Evolutionary conservation across 2,113 vertebrate species (phyloP).

Genomic region (Saimiri boliviensis): DNA sequence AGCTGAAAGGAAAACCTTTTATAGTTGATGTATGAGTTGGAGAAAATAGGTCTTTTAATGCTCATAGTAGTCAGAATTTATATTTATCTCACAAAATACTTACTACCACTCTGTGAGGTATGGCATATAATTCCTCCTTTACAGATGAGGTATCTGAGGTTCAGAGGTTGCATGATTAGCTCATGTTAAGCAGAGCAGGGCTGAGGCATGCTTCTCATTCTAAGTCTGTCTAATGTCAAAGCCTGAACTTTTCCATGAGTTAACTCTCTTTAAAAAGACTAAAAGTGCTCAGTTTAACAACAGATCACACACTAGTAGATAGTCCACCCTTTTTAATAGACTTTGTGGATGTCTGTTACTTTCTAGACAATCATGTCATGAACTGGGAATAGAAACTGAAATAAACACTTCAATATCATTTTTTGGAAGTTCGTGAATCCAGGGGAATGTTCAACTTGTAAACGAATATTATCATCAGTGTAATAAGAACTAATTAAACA

Average conservation of each 20-base stretch:
- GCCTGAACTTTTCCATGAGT: background rate
- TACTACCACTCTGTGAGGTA: background rate
- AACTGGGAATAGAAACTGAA: background rate
- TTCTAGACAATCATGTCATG: background rate
- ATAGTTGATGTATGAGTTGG: too few relatives aligned
- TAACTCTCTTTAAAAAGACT: background rate
- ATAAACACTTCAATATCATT: background rate
- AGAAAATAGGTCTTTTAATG: too few relatives aligned
- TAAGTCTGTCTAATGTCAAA: background rate
- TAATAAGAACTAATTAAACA: background rate
- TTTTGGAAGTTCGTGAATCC: background rate
- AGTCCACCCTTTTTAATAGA: background rate
- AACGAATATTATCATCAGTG: background rate
- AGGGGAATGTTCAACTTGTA: background rate
- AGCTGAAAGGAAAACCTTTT: too few relatives aligned
- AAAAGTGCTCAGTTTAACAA: background rate
- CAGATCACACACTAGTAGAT: background rate
- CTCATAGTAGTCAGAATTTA: too few relatives aligned
- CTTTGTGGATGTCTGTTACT: background rate
- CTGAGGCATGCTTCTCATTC: background rate
- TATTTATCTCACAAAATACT: background rate
- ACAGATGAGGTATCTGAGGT: background rate
- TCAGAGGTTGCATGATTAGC: background rate
- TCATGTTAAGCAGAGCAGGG: background rate
- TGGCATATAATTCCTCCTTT: background rate